Evolutionary conservation across 1,140 invertebrate genomes (phyloP), one percentile per base, ranked within the genome.

Genomic region (Drosophila equinoxialis): DNA sequence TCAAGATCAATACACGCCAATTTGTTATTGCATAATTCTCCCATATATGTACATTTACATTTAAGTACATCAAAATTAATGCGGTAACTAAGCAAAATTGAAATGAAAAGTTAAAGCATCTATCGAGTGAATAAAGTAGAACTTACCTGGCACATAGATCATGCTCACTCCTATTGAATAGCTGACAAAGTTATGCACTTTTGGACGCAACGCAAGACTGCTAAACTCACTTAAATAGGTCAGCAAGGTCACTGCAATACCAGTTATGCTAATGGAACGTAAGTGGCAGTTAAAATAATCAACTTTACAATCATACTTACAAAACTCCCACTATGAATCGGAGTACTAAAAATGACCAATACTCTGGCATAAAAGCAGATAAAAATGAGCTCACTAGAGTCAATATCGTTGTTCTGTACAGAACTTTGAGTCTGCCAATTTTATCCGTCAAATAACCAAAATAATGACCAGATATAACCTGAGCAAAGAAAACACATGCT

Each of bases 201-300:
- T 23, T 2, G 45, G 45, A 3, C 45, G 45, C 17, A 51, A 11
- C 17, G 45, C 10, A 4, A 11, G 0, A 8, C 10, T 23, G 0
- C 8, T 23, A 10, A 51, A 51, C 20, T 51, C 45, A 51, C 45
- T 51, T 4, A 51, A 51, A 51, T 51, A 51, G 20, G 45, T 51
- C 17, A 51, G 8, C 17, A 51, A 51, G 20, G 17, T 51, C 3
- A 51, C 45, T 51, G 45, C 14, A 51, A 51, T 11, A 23, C 45
- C 45, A 51, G 45, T 51, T 51, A 51, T 8, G 14, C 45, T 51
- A 23, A 1, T 23, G 45, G 17, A 51, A 51, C 20, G 14, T 51
- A n/a, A 51, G 17, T 51, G 2, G 2, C 17, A 51, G 3, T 20
- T 10, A 23, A 2, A 51, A 11, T 6, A 30, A 11, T 23, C 11